phyloP scores from a whole-genome alignment of 2,113 vertebrate species.

The Oriolus oriolus region DNA sequence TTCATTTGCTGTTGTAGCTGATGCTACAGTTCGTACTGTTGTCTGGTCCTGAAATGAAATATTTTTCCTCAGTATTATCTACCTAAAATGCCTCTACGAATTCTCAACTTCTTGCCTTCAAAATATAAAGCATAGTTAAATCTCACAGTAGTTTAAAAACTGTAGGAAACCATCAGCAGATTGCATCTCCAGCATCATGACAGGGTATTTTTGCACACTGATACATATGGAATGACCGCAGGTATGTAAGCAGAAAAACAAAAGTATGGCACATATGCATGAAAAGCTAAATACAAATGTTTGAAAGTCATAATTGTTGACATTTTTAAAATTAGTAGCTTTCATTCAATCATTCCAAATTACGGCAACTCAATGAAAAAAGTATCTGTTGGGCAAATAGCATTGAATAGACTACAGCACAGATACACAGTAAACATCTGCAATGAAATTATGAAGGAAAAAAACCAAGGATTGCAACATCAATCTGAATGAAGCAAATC shows the following conservation, averaged over 20 bases:
- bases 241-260: constrained; percentile 65
- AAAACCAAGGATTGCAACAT: constrained; percentile 46
- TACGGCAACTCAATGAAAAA: constrained; percentile 15
- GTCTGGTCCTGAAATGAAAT: constrained; percentile 86
- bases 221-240: constrained; percentile 62
- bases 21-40: constrained; percentile 90
- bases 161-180: constrained; percentile 37
- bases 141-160: constrained; percentile 33
- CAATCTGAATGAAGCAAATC: constrained; percentile 76
- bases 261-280: constrained; percentile 56
- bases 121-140: constrained; percentile 62
- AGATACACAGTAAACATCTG: constrained; percentile 50
- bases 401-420: constrained; percentile 14
- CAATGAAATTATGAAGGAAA: constrained; percentile 21
- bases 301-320: neutral
- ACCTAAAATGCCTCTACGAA: constrained; percentile 45
- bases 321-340: constrained; percentile 1
- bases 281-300: constrained; percentile 67
- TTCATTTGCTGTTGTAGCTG: constrained; percentile 88
- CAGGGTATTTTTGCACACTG: constrained; percentile 51
- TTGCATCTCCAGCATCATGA: neutral
- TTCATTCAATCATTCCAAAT: constrained; percentile 8
- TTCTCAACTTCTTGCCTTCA: constrained; percentile 58
- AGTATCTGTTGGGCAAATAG: constrained; percentile 16
- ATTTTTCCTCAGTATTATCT: constrained; percentile 76